Conservation (phyloP, 1,140 invertebrate species). For the Brachionus asplanchnoidis region DNA sequence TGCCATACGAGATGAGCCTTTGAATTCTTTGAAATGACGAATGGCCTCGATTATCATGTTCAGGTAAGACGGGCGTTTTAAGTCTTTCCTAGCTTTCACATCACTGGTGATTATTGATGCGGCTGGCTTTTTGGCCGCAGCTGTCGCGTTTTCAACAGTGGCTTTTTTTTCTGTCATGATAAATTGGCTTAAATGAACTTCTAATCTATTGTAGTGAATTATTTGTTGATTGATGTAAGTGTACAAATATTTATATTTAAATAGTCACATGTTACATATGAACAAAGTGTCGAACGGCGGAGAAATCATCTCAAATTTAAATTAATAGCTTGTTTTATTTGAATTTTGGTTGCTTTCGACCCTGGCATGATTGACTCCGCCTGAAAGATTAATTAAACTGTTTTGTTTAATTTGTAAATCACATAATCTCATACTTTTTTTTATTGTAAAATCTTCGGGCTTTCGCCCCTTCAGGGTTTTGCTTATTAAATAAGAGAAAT, state of each 20-base stretch:
- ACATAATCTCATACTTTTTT: no score
- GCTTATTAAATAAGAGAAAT: no score
- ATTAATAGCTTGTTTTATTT: no score
- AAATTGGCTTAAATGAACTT: background rate
- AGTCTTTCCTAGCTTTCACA: background rate
- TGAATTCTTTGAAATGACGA: constrained; percentile 4
- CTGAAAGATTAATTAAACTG: no score
- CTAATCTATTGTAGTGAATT: background rate
- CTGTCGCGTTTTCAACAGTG: background rate
- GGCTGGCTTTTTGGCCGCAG: background rate
- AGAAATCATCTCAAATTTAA: background rate
- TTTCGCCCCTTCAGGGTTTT: no score
- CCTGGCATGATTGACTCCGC: no score
- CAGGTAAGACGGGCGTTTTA: background rate
- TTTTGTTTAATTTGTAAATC: no score
- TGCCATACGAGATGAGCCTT: background rate
- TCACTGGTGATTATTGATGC: background rate
- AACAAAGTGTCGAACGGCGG: constrained; percentile 4
- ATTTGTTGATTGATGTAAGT: background rate
- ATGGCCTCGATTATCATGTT: constrained; percentile 35
- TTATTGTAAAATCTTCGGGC: no score
- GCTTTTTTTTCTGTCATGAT: background rate
- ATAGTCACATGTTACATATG: background rate
- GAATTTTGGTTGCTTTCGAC: no score
- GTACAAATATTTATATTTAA: background rate